Percentiles rank a stretch among this genome's conserved stretches.
These are phyloP conservation scores for Amblyteles armatorius DNA, from an alignment of 2,888 invertebrate species.

Conservation along the genomic window DNA sequence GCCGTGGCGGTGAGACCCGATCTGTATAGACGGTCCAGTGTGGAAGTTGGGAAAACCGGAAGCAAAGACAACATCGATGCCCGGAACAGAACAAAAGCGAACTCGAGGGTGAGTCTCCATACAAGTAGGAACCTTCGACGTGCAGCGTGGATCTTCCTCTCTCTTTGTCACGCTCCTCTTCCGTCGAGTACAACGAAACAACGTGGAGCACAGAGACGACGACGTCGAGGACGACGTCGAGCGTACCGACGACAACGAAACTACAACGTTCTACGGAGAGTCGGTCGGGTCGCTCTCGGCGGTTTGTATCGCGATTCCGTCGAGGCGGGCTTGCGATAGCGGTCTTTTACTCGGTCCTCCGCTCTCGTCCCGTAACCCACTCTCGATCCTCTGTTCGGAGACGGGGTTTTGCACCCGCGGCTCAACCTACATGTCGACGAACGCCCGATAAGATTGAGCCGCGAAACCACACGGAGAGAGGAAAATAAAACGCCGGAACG, in stretches of 20 bases:
- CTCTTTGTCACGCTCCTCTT: conserved; percentile 28
- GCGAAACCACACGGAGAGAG: neutral
- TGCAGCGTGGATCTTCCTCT: conserved; percentile 40
- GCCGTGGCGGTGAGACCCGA: neutral
- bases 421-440: conserved; percentile 26
- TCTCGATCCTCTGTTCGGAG: conserved; percentile 19
- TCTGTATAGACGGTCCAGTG: conserved; percentile 48
- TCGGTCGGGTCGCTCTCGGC: conserved; percentile 23
- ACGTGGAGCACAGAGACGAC: neutral
- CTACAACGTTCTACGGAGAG: conserved; percentile 16
- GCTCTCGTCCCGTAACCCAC: conserved; percentile 22
- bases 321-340: conserved; percentile 39
- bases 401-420: conserved; percentile 51
- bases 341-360: conserved; percentile 14
- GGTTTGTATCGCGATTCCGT: conserved; percentile 23
- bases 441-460: conserved; percentile 63
- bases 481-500: neutral
- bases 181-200: conserved; percentile 13
- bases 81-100: conserved; percentile 65
- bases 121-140: conserved; percentile 66
- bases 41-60: conserved; percentile 64
- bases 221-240: conserved; percentile 11
- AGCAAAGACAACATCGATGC: conserved; percentile 68
- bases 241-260: conserved; percentile 21
- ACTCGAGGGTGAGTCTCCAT: conserved; percentile 60